Conservation (phyloP, 2,888 invertebrate species). For the Syrphus vitripennis region DNA sequence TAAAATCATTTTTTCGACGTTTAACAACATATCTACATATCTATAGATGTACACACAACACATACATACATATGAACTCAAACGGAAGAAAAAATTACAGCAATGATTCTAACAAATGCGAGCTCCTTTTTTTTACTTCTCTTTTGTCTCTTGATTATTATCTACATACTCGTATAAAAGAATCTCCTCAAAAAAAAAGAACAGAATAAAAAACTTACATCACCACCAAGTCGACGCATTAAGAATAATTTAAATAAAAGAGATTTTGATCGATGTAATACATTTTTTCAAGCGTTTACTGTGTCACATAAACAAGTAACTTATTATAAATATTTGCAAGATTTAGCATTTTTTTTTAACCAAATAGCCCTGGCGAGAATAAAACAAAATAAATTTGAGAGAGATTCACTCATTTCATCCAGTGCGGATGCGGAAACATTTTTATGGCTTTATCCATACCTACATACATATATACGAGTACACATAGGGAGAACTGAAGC, state of each 20-base stretch:
- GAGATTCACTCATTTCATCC: conserved; percentile 45
- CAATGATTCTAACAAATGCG: background rate
- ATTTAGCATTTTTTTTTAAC: conserved; percentile 4
- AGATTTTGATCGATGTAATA: conserved; percentile 23
- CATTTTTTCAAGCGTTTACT: conserved; percentile 27
- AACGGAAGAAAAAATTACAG: background rate
- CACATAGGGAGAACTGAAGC: background rate
- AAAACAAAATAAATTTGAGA: conserved; percentile 22
- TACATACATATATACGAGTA: background rate
- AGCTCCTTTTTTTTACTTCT: background rate
- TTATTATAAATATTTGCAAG: conserved; percentile 17
- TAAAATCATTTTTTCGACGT: background rate
- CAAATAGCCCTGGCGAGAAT: conserved; percentile 9
- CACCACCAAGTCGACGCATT: conserved; percentile 5
- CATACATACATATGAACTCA: background rate
- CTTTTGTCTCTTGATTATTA: background rate
- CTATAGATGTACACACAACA: no score
- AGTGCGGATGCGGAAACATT: conserved; percentile 40
- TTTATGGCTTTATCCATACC: conserved; percentile 54
- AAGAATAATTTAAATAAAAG: conserved; percentile 13
- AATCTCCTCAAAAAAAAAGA: background rate
- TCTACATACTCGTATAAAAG: no score
- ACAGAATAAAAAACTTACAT: background rate
- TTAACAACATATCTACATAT: background rate
- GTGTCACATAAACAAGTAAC: conserved; percentile 21